Evolutionary conservation across 2,888 invertebrate genomes (phyloP), one percentile per base, ranked within the genome.

Genomic region (Ennomos fuscantarius): DNA sequence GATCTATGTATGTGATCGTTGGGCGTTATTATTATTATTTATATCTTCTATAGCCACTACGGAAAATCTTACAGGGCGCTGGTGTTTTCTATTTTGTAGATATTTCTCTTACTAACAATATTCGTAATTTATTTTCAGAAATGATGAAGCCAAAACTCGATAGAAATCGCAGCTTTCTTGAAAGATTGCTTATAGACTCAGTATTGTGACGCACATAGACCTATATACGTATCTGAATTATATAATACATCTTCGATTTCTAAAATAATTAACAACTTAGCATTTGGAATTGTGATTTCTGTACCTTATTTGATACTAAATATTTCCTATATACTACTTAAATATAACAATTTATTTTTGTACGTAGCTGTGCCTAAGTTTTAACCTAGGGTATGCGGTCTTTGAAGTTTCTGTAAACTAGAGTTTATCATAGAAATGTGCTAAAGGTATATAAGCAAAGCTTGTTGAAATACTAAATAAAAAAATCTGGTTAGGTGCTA

Each of bases 161-260:
- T 62, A 79, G 70, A 73, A 74, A 73, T 66, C 79, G 76, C 74
- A 79, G 79, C 74, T 79, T 82, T 71, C 78, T 79, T 76, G 79
- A 83, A 81, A 82, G 73, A 74, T 74, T 77, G 70, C 79, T 80
- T 82, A 87, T 86, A 80, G 78, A 81, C 69, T 76, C 76, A 72
- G 74, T 81, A 70, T 90, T 92, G 88, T 89, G 91, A 91, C 90
- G 86, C 81, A 87, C 79, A 86, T 72, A 76, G 65, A 71, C 69
- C 70, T 75, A 72, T 70, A 75, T 73, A 72, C 69, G 74, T 32
- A 55, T 60, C 58, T 50, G 24, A 34, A 48, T 60, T 58, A 63
- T 61, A 65, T 73, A 65, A 57, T 66, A 72, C 68, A 74, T 74
- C 73, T 73, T 70, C 59, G 65, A 74, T 71, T 77, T 74, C 39